Evolutionary conservation across 1,140 invertebrate species (phyloP), one percentile per base, ranked within the genome.

Genomic region (Teleopsis dalmanni): DNA sequence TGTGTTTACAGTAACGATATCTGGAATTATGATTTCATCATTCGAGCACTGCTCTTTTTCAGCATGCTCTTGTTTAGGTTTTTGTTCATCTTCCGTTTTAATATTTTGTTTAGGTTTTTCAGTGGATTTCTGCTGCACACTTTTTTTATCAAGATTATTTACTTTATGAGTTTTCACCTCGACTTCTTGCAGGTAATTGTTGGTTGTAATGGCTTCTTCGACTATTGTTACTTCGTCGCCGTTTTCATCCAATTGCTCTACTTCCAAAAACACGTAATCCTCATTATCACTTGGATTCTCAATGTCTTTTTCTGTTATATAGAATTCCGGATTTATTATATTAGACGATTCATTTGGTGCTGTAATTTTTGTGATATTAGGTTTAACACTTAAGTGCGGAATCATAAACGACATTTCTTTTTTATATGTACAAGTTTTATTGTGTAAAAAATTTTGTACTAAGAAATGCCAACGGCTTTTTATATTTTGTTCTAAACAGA

Each of bases 381-480:
- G 10, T 9, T 31, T n/a, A n/a, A 31, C 9, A 9, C 44, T 27
- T 11, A 36, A 46, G 19, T 46, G 33, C n/a, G 29, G 31, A 6
- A 34, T 31, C 4, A 46, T 14, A 18, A 46, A 46, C 4, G 33
- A 31, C 22, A 37, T 46, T 23, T 45, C 44, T 10, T 23, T 34
- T 22, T 41, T 46, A 31, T 45, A 45, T 3, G 31, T 26, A 19
- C 46, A 27, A 0, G 37, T 34, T 16, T 16, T 19, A 14, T 31
- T 23, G 2, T 40, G 14, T 3, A 35, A 4, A 0, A 22, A 19
- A 23, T 34, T 41, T 5, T 41, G 27, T 4, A 22, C n/a, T 14
- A 51, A n/a, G 27, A 33, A 41, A 26, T 51, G 29, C 49, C 49
- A 51, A 33, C 49, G 49, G 4, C 23, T 51, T 34, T 51, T 51